Base-by-base conservation (phyloP, 1,140 invertebrate genomes). In the Eupeodes corollae region DNA sequence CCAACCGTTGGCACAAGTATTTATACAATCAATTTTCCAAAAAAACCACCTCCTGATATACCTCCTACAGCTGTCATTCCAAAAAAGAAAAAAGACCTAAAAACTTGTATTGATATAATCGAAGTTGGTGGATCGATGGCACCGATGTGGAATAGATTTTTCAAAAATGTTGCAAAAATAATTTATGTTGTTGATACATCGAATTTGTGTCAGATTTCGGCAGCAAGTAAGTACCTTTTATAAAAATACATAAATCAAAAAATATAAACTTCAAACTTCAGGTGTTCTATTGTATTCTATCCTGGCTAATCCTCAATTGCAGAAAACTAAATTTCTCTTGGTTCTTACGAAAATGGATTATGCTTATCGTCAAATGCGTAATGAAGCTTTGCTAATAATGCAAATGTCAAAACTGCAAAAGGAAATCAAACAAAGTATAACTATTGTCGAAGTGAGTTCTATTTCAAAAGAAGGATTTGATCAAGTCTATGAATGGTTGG, bases 51-150 rank as follows among this genome's bases (percentile, higher is more conserved):
- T 1, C 32, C 48, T 11, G 58, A 68, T 31, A 60, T 68, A 45
- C 69, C 67, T 18, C 64, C 62, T 1, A 65, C 58, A 21, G 50
- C 39, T 32, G 12, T 35, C 14, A 38, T 26, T 6, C n/a, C 26
- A 11, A 34, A 41, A 37, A 39, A 37, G n/a, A 46, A 6, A 59
- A 64, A 44, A 45, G 56, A 39, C 43, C 50, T 63, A 65, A 51
- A 67, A 75, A 56, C 21, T 60, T 73, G 54, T 50, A 74, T 62
- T 56, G 57, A 49, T 62, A 47, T 67, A 61, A 51, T 63, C 63
- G 86, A 89, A 71, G 70, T 88, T 12, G 86, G 86, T 3, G 86
- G 86, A 6, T 75, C 75, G 51, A 86, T 89, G 81, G 81, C 83
- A 37, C 78, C 84, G 6, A 68, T 88, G 31, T 89, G 86, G 86